Percentiles rank a stretch among this genome's conserved stretches.
These are phyloP conservation scores for Drosophila affinis DNA, from an alignment of 2,888 invertebrate genomes.

Conservation along the genomic window DNA sequence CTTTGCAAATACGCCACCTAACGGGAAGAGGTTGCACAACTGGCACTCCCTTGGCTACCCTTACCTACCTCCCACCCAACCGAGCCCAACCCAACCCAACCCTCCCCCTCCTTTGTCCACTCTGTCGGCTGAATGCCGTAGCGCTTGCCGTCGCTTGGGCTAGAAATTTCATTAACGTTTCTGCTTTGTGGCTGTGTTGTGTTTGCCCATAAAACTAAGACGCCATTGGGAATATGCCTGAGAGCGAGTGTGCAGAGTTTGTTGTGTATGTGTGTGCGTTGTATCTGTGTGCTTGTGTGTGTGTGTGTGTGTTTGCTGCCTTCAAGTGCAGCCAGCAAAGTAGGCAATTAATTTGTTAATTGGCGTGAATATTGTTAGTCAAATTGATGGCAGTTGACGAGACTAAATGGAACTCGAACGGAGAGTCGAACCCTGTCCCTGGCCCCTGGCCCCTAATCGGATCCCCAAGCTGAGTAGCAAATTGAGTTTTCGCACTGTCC, in stretches of 20 bases:
- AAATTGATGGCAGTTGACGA: constrained; percentile 66
- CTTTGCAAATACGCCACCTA: constrained; percentile 76
- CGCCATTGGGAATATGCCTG: constrained; percentile 63
- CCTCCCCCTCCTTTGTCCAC: neutral
- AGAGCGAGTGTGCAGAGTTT: neutral
- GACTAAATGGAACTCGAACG: constrained; percentile 1
- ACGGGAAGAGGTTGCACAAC: constrained; percentile 45
- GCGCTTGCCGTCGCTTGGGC: constrained; percentile 25
- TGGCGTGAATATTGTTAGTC: constrained; percentile 66
- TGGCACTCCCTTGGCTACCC: constrained; percentile 53
- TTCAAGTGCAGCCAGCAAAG: constrained; percentile 65
- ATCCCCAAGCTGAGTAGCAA: constrained; percentile 27
- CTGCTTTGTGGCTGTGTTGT: constrained; percentile 37
- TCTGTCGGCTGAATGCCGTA: neutral
- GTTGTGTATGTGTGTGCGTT: constrained; percentile 10
- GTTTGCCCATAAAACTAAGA: constrained; percentile 68
- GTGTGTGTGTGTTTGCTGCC: constrained; percentile 28
- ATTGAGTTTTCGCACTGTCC: constrained; percentile 59
- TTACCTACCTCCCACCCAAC: neutral
- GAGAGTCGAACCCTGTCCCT: neutral
- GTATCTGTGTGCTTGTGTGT: constrained; percentile 7
- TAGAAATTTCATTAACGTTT: constrained; percentile 72
- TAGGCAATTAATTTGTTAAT: constrained; percentile 76
- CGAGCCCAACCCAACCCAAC: too few species aligned
- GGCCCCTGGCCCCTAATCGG: neutral